Evolutionary conservation across 2,113 vertebrate species (phyloP).

Genomic region (Oryzias curvinotus): DNA sequence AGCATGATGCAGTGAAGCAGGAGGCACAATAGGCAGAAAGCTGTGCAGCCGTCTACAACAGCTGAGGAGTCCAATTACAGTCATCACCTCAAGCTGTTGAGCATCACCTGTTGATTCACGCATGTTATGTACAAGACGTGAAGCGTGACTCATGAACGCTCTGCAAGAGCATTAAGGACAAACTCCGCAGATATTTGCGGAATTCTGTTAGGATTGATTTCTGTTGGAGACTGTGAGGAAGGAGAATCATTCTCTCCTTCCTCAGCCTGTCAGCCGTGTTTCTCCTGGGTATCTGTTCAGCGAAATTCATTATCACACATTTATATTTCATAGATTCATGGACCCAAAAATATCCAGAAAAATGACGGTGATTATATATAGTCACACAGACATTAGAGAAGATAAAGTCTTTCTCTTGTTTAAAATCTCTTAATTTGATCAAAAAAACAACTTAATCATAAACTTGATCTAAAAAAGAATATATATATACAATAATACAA

Average conservation of each 20-base stretch:
- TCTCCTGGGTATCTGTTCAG: constrained; percentile 15
- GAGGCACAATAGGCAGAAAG: constrained; percentile 10
- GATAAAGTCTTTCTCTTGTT: not conserved
- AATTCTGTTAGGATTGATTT: constrained; percentile 22
- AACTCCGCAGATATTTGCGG: constrained; percentile 12
- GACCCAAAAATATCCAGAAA: constrained; percentile 13
- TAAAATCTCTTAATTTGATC: not conserved
- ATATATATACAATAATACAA: too few relatives aligned
- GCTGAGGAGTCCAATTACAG: constrained; percentile 39
- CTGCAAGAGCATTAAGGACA: constrained; percentile 3
- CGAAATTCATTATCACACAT: constrained; percentile 23
- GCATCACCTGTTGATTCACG: constrained; percentile 25
- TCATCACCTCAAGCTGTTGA: constrained; percentile 58
- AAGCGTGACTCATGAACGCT: constrained; percentile 10
- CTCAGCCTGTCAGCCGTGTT: constrained; percentile 8
- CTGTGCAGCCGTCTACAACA: constrained; percentile 35
- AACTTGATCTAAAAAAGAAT: not conserved
- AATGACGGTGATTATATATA: not conserved
- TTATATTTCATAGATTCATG: constrained; percentile 24
- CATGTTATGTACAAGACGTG: not conserved
- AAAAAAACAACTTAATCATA: not conserved
- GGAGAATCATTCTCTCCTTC: constrained; percentile 16
- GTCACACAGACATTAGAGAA: not conserved
- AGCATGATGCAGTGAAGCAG: not conserved
- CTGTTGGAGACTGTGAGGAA: constrained; percentile 16